Percentiles rank a stretch among this genome's conserved stretches.
phyloP scores from a whole-genome alignment of 2,888 invertebrate species.

The Parascotia fuliginaria region DNA sequence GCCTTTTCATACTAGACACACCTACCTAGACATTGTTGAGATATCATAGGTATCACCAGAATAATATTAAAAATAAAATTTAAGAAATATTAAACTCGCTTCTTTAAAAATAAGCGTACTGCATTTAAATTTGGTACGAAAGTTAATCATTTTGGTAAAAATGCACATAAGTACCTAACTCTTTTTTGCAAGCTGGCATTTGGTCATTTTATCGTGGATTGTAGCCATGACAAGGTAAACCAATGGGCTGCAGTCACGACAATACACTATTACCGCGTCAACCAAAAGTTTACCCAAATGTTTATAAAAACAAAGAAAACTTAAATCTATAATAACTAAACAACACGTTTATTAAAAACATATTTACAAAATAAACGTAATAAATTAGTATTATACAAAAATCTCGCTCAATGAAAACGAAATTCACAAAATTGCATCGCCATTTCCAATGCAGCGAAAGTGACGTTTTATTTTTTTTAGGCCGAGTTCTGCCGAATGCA shows the following conservation, averaged over 20 bases:
- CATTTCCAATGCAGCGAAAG: slow-evolving; percentile 68
- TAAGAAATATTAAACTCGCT: too few species aligned
- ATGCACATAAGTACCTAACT: not conserved
- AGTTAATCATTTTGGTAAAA: not conserved
- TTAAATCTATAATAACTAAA: too few species aligned
- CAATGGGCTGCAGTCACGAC: not conserved
- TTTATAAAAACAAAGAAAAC: too few species aligned
- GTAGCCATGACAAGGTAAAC: not conserved
- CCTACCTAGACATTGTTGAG: too few species aligned
- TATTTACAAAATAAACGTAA: not conserved
- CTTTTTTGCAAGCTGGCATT: not conserved
- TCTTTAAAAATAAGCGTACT: too few species aligned
- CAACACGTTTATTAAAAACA: too few species aligned
- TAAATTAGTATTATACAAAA: not conserved
- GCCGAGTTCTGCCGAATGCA: slow-evolving; percentile 74
- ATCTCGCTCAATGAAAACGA: slow-evolving; percentile 10
- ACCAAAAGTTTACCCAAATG: not conserved
- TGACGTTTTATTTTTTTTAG: slow-evolving; percentile 62
- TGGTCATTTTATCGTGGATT: not conserved
- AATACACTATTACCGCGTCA: not conserved
- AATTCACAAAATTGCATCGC: slow-evolving; percentile 28
- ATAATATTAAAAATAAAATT: too few species aligned
- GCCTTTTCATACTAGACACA: too few species aligned
- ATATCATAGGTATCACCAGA: too few species aligned
- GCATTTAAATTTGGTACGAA: too few species aligned